Evolutionary conservation across 1,140 invertebrate genomes (phyloP), one percentile per base, ranked within the genome.

Genomic region (Eupeodes corollae): DNA sequence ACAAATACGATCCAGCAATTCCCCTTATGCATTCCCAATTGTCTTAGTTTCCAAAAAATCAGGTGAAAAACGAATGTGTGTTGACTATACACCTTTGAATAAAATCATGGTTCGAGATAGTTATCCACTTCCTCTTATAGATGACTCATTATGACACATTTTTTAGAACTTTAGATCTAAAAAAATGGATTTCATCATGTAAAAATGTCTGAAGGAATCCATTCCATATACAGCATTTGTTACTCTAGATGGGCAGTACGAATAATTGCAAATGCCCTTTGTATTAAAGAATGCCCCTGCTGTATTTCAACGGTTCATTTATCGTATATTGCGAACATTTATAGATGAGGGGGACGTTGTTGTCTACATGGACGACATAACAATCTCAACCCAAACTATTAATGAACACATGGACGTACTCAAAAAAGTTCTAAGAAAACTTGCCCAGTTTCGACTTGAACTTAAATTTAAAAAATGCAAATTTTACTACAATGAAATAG

Each of bases 161-260:
- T 39, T 69, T 72, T 52, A 56, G 57, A 1, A 63, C 55, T 0
- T 15, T 72, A 5, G 71, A 73, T 48, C 42, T 68, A n/a, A 14
- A 42, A 50, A 43, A 39, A n/a, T 1, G 49, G 49, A n/a, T 53
- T 44, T 31, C 42, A 53, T 40, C 46, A 53, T 12, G 33, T 56
- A 6, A 52, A 50, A 46, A 49, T 56, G 35, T 8, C 35, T 0
- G 26, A 50, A 16, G n/a, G 41, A 51, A 0, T 52, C 48, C 1
- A 26, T 53, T 15, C 38, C 41, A 21, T 54, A 42, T n/a, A 56
- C 50, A 10, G 31, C 46, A 11, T 56, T 56, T 34, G 44, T 56
- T n/a, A n/a, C n/a, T 6, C 55, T 56, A 1, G 53, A 50, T 14
- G 56, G 59, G 2, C 47, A 55, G 0, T 65, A 52, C 30, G 56